Percentiles rank a stretch among this genome's conserved stretches.
Evolutionary conservation across 2,888 invertebrate genomes (phyloP).

Genomic region (Luperina testacea): DNA sequence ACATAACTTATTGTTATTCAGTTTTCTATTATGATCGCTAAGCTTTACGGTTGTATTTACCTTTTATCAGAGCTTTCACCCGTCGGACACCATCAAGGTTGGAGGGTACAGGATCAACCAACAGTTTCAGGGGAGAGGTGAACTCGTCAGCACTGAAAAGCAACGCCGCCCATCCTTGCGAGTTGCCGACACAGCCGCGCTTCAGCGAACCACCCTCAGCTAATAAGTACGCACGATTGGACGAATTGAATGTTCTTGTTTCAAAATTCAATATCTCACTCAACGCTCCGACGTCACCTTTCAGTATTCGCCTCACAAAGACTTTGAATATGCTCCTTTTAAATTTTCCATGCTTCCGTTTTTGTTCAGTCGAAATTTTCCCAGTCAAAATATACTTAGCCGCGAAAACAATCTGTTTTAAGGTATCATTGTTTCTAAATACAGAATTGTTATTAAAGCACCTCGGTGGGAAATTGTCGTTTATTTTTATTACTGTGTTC

Average conservation of each 20-base stretch:
- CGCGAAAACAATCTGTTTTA: slow-evolving; percentile 81
- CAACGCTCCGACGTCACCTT: slow-evolving; percentile 84
- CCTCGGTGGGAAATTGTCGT: slow-evolving; percentile 78
- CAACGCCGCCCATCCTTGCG: slow-evolving; percentile 81
- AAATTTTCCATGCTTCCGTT: slow-evolving; percentile 77
- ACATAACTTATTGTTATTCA: background rate
- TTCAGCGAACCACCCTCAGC: slow-evolving; percentile 80
- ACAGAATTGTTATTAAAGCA: slow-evolving; percentile 83
- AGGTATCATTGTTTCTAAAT: slow-evolving; percentile 84
- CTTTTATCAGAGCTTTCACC: slow-evolving; percentile 86
- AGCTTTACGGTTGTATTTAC: slow-evolving; percentile 70
- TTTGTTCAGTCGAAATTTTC: slow-evolving; percentile 85
- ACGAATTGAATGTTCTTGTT: slow-evolving; percentile 83
- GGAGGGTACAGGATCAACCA: slow-evolving; percentile 85
- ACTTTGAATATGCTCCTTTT: slow-evolving; percentile 85
- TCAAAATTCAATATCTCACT: slow-evolving; percentile 87
- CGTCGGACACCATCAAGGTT: slow-evolving; percentile 83
- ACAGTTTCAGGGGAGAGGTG: slow-evolving; percentile 80
- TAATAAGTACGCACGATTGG: slow-evolving; percentile 83
- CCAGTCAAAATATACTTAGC: slow-evolving; percentile 88
- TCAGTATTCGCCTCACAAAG: slow-evolving; percentile 85
- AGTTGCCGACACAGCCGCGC: slow-evolving; percentile 71
- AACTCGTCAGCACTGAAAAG: slow-evolving; percentile 79
- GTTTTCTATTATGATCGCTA: background rate
- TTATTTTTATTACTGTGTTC: slow-evolving; percentile 85